Percentiles rank a stretch among this genome's conserved stretches.
phyloP scores from a whole-genome alignment of 1,140 invertebrate genomes.

The Camponotus pennsylvanicus region DNA sequence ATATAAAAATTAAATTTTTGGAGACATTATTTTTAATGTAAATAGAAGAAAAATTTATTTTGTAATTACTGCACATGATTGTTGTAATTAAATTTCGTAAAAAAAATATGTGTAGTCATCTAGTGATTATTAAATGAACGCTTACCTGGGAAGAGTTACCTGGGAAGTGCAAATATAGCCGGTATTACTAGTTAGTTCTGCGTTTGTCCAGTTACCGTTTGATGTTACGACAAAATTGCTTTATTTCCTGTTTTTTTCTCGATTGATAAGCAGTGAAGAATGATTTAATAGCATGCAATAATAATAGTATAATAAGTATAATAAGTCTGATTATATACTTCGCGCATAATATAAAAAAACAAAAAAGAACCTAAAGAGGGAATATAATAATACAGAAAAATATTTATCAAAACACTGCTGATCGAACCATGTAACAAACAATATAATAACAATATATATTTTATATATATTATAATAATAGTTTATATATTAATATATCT shows the following conservation, averaged over 20 bases:
- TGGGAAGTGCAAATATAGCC: slow-evolving; percentile 9
- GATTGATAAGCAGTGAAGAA: slow-evolving; percentile 15
- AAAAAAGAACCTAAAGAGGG: background rate
- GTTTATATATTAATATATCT: background rate
- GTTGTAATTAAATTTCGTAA: background rate
- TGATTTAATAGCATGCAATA: background rate
- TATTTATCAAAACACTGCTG: background rate
- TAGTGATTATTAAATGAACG: slow-evolving; percentile 12
- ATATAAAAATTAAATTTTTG: background rate
- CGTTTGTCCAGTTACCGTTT: slow-evolving; percentile 23
- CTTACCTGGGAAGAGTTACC: background rate
- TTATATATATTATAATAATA: background rate
- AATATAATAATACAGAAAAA: background rate
- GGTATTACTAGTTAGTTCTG: slow-evolving; percentile 9
- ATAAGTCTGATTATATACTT: background rate
- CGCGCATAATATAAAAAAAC: background rate
- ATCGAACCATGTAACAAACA: background rate
- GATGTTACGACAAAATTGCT: slow-evolving; percentile 34
- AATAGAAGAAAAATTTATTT: background rate
- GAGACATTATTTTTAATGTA: background rate
- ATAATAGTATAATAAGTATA: background rate
- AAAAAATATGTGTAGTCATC: slow-evolving; percentile 20
- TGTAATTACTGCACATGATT: background rate
- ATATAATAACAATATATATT: background rate
- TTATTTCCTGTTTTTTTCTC: slow-evolving; percentile 23